phyloP scores from a whole-genome alignment of 2,888 invertebrate species.

The Seira musarum region DNA sequence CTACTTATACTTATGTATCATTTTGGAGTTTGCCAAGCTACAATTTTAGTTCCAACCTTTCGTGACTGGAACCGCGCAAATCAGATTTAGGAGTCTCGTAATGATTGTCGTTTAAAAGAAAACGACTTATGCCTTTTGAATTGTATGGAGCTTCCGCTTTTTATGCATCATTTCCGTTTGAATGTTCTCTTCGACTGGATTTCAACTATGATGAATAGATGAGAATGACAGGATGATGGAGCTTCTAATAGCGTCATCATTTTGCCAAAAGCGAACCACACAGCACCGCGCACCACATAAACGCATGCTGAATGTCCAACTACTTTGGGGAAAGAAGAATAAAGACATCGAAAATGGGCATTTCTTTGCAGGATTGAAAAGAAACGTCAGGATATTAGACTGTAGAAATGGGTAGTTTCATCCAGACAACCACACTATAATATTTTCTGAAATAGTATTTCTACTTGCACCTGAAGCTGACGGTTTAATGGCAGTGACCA shows the following conservation, averaged over 20 bases:
- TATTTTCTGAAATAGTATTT: no score
- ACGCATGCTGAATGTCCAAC: background rate
- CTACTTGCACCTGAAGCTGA: no score
- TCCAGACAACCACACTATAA: no score
- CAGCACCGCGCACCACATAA: background rate
- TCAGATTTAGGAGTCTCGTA: conserved; percentile 60
- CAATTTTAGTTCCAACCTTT: no score
- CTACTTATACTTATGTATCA: no score
- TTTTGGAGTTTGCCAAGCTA: no score
- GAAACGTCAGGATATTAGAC: no score
- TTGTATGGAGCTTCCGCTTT: conserved; percentile 49
- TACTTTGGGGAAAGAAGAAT: background rate
- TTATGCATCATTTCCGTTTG: conserved; percentile 60
- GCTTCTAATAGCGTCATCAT: background rate
- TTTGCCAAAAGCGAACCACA: no score
- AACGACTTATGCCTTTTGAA: conserved; percentile 52
- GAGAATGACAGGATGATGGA: conserved; percentile 10
- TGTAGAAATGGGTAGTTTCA: no score
- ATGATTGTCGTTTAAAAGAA: conserved; percentile 61
- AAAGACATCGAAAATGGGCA: background rate
- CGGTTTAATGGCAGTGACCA: no score
- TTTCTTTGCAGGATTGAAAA: no score
- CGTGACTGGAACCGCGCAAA: conserved; percentile 28
- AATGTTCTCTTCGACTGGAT: conserved; percentile 38
- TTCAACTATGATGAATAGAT: background rate